These are phyloP conservation scores for Dasypus novemcinctus DNA, from an alignment of 2,113 vertebrate species.

Conservation along the genomic window DNA sequence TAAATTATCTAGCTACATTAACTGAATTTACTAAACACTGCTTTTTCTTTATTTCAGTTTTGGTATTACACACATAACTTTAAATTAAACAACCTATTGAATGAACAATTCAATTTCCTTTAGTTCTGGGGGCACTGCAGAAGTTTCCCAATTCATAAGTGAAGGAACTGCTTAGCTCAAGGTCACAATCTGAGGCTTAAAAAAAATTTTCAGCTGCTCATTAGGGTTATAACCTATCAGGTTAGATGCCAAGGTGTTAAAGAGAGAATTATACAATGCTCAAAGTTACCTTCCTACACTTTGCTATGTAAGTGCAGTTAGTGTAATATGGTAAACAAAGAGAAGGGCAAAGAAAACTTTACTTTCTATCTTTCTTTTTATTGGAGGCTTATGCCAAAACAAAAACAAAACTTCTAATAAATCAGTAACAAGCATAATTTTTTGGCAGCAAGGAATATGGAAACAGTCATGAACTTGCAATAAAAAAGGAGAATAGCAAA, in stretches of 20 bases:
- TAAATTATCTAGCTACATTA: not conserved
- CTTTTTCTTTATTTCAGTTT: slow-evolving; percentile 11
- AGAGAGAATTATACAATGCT: not conserved
- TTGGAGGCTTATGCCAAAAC: not conserved
- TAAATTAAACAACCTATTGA: not conserved
- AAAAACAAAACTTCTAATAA: not conserved
- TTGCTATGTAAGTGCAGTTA: not conserved
- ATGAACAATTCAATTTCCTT: not conserved
- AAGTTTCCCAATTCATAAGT: slow-evolving; percentile 10
- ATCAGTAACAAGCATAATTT: not conserved
- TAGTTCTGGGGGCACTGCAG: not conserved
- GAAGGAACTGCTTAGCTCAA: not conserved
- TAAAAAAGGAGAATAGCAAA: not conserved
- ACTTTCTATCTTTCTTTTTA: not conserved
- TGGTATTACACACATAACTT: slow-evolving; percentile 27
- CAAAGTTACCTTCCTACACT: not conserved
- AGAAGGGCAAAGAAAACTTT: not conserved
- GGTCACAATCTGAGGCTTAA: not conserved
- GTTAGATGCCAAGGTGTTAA: not conserved
- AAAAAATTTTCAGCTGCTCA: not conserved
- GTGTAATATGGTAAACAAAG: slow-evolving; percentile 5
- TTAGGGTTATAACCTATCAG: not conserved
- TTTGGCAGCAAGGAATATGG: not conserved
- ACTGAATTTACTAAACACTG: not conserved
- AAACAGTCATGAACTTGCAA: not conserved